phyloP scores from a whole-genome alignment of 2,888 invertebrate genomes.

The Timema podura region DNA sequence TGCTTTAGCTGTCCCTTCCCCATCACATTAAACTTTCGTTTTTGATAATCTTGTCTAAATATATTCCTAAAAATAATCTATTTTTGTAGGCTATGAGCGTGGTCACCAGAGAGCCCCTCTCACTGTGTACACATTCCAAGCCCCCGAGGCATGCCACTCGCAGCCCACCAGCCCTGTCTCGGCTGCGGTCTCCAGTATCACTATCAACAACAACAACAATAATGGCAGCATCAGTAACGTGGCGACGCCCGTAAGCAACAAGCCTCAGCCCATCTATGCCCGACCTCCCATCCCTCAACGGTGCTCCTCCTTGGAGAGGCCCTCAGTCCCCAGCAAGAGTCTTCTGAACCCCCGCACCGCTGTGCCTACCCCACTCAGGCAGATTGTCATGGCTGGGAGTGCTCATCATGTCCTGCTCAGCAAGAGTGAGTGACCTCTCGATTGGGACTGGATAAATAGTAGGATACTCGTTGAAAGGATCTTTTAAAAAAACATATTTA shows the following conservation, averaged over 20 bases:
- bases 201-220: background rate
- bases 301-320: constrained; percentile 83
- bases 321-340: constrained; percentile 55
- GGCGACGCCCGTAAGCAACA: constrained; percentile 23
- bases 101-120: constrained; percentile 79
- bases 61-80: constrained; percentile 5
- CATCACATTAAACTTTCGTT: too few relatives aligned
- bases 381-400: constrained; percentile 4
- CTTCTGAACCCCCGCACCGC: background rate
- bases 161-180: constrained; percentile 48
- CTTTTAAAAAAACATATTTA: too few relatives aligned
- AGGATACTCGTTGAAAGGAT: too few relatives aligned
- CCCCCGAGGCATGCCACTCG: constrained; percentile 55
- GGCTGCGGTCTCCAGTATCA: background rate
- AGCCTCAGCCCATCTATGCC: constrained; percentile 42
- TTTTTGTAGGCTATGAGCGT: constrained; percentile 70
- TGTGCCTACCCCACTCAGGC: constrained; percentile 6
- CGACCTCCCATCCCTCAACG: constrained; percentile 74
- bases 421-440: constrained; percentile 8
- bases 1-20: too few relatives aligned
- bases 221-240: background rate
- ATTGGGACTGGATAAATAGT: too few relatives aligned
- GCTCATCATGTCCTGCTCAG: constrained; percentile 11
- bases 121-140: constrained; percentile 83
- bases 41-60: background rate